These are phyloP conservation scores for Eristalis intricaria DNA, from an alignment of 2,888 invertebrate genomes.

Conservation along the genomic window DNA sequence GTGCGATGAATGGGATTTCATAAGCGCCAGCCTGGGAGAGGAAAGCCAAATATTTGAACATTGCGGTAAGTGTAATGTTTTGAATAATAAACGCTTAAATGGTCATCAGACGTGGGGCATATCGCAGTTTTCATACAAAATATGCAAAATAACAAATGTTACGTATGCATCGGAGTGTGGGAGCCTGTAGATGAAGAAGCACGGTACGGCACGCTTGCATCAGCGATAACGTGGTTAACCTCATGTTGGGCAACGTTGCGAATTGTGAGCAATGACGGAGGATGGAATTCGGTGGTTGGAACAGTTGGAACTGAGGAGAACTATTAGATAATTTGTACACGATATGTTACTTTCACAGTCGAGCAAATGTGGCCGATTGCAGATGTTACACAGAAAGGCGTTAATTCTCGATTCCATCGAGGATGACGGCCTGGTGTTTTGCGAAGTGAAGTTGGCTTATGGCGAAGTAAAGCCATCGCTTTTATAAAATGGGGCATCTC, in stretches of 20 bases:
- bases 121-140: constrained; percentile 24
- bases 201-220: background rate
- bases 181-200: background rate
- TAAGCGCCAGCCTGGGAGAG: background rate
- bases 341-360: too few relatives aligned
- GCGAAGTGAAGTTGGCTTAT: too few relatives aligned
- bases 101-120: background rate
- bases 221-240: background rate
- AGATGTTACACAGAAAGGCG: too few relatives aligned
- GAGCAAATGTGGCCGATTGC: too few relatives aligned
- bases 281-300: too few relatives aligned
- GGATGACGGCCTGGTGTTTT: too few relatives aligned
- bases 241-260: background rate
- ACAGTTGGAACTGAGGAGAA: too few relatives aligned
- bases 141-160: constrained; percentile 25
- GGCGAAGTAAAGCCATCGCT: too few relatives aligned
- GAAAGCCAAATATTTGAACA: constrained; percentile 21
- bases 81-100: constrained; percentile 19
- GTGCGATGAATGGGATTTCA: background rate
- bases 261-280: background rate
- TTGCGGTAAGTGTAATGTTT: constrained; percentile 15
- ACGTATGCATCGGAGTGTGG: background rate
- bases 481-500: too few relatives aligned
- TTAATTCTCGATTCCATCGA: too few relatives aligned
- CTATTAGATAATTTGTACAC: too few relatives aligned